Base-by-base conservation (phyloP, 2,797 vertebrate species). In the Nannoperca australis region DNA sequence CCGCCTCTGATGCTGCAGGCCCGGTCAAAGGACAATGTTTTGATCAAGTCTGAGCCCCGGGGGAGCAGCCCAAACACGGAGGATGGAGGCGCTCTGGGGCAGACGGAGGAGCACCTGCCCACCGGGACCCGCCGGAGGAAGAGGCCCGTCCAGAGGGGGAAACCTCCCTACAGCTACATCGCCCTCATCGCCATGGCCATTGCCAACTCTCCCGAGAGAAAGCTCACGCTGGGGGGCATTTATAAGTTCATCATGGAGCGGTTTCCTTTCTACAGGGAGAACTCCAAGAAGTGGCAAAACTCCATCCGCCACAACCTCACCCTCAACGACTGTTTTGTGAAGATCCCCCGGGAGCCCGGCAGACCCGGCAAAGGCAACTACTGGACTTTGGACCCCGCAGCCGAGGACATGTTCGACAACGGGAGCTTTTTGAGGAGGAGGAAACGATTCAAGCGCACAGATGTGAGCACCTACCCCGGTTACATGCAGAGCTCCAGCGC, bases 181-280 rank as follows among this genome's bases (percentile, higher is more conserved):
- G 98, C 98, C 0, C 97, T 99, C 71, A 99, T 99, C 80, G 97
- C 98, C 70, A 99, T 99, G 98, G 96, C 98, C 86, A 97, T 99
- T 54, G 97, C 98, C 76, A 97, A 99, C 91, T 97, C 97, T 4
- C 94, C 97, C 1, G 98, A 98, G 89, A 97, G 97, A 83, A 97
- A 97, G 50, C 96, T 99, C 70, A 97, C 98, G 1, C 91, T 99
- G 85, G 97, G 97, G 1, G 97, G 97, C 78, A 99, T 99, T 88
- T 99, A 98, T 78, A 97, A 97, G 81, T 99, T 99, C 94, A 99
- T 99, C 93, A 98, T 96, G 83, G 98, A 98, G 92, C 96, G 97
- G 18, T 99, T 99, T 76, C 97, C 98, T 2, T 99, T 98, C 93
- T 99, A 99, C 92, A 93, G 98, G 20, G 97, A 99, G 90, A 98